A percentile compares a stretch with the other conserved stretches of the same genome.
Evolutionary conservation across 2,888 invertebrate species (phyloP).

Genomic region (Drosophila vallismaia): DNA sequence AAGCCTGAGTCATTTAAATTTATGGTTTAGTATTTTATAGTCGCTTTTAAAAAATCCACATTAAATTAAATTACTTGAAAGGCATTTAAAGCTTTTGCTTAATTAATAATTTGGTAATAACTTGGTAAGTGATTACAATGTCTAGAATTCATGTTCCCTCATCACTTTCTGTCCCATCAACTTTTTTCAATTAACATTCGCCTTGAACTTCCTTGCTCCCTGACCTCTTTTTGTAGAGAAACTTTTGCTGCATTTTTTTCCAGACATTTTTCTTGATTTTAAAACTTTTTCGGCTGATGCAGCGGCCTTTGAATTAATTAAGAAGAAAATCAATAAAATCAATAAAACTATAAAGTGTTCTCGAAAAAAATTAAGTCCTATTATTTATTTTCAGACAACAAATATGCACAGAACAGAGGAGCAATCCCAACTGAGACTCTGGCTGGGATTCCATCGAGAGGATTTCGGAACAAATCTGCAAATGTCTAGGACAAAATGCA

Average conservation of each 20-base stretch:
- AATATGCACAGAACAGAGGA: conserved; percentile 54
- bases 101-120: background rate
- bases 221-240: background rate
- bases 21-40: conserved; percentile 3
- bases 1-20: conserved; percentile 24
- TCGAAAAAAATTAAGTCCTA: background rate
- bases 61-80: background rate
- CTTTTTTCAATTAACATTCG: conserved; percentile 47
- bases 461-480: conserved; percentile 48
- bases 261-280: conserved; percentile 41
- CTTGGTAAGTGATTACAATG: background rate
- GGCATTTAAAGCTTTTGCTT: background rate
- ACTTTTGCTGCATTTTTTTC: conserved; percentile 41
- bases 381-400: conserved; percentile 19
- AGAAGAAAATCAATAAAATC: conserved; percentile 31
- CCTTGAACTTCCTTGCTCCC: conserved; percentile 16
- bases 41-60: background rate
- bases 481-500: conserved; percentile 62
- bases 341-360: conserved; percentile 32
- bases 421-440: conserved; percentile 39
- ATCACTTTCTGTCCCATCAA: conserved; percentile 5
- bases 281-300: conserved; percentile 53
- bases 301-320: conserved; percentile 60
- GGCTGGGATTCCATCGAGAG: conserved; percentile 34
- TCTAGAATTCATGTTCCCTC: background rate